Evolutionary conservation across 2,888 invertebrate genomes (phyloP), one percentile per base, ranked within the genome.

Genomic region (Homarus gammarus): DNA sequence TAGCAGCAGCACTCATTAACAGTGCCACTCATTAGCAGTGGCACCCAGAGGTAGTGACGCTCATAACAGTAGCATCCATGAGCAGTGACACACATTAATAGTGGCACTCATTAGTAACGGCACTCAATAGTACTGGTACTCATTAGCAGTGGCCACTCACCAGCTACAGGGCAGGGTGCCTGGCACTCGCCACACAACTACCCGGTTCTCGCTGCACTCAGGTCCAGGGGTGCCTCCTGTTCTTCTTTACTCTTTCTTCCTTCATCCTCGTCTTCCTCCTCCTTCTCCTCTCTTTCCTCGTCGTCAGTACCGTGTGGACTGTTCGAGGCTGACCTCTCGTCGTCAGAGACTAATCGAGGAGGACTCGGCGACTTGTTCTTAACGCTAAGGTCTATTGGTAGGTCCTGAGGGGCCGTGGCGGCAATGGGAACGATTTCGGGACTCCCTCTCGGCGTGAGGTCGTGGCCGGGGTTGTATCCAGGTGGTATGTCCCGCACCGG

Each of bases 201-300:
- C 18, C 78, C 79, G 12, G 79, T 86, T 64, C 75, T 87, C 12
- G 72, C 77, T 18, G 87, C 70, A 56, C 87, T 87, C n/a, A 87
- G 87, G 44, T 87, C 87, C n/a, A 87, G 75, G 38, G 87, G 87
- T n/a, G 82, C 38, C 75, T 82, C 82, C 75, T 87, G 87, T 40
- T 87, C 87, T n/a, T 72, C 82, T 33, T 87, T 87, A 27, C 75
- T 87, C 64, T 68, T 81, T 10, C 44, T 75, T 0, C 36, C 82
- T 8, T 51, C 56, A n/a, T 38, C 51, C n/a, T 82, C 72, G 5
- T 61, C 82, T 10, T 56, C 75, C 22, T 72, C 10, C 64, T 31
- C 61, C 10, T 51, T 78, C 15, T 51, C 44, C 27, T 87, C 82
- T 64, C 64, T 44, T 27, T 61, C 82, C 31, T 64, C 81, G 36